These are phyloP conservation scores for Dioctria linearis DNA, from an alignment of 2,888 invertebrate species.

Conservation along the genomic window DNA sequence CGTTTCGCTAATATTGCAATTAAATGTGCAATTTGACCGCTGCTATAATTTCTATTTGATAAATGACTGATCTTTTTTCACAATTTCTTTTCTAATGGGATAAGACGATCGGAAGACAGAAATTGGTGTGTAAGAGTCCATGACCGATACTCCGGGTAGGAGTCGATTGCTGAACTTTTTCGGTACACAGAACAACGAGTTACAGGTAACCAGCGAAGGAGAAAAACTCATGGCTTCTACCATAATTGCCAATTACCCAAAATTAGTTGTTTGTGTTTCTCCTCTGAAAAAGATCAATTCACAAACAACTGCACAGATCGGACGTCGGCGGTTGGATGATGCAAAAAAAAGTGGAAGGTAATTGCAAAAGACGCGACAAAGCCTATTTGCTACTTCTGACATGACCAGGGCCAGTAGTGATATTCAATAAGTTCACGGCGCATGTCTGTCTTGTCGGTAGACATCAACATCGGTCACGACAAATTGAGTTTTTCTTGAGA, in stretches of 20 bases:
- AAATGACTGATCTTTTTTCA: constrained; percentile 33
- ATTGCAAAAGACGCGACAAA: constrained; percentile 13
- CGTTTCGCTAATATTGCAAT: constrained; percentile 32
- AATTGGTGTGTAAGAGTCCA: neutral
- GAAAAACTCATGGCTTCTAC: constrained; percentile 28
- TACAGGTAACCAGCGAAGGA: neutral
- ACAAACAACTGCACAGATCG: neutral
- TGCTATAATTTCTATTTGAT: constrained; percentile 35
- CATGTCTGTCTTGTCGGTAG: neutral
- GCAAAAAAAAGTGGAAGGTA: constrained; percentile 29
- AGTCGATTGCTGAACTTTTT: constrained; percentile 1
- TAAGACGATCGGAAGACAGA: constrained; percentile 11
- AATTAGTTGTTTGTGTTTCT: constrained; percentile 23
- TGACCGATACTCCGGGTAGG: neutral
- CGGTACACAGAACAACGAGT: constrained; percentile 12
- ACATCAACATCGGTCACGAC: constrained; percentile 28
- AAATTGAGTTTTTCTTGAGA: constrained; percentile 12
- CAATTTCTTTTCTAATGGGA: constrained; percentile 1
- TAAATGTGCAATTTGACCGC: constrained; percentile 22
- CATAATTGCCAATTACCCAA: neutral
- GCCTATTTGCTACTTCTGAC: constrained; percentile 20
- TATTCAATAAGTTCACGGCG: constrained; percentile 29
- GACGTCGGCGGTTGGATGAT: constrained; percentile 3
- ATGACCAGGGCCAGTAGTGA: constrained; percentile 9
- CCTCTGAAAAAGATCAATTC: neutral